Base-by-base conservation (phyloP, 1,140 invertebrate genomes). In the Eupeodes corollae region DNA sequence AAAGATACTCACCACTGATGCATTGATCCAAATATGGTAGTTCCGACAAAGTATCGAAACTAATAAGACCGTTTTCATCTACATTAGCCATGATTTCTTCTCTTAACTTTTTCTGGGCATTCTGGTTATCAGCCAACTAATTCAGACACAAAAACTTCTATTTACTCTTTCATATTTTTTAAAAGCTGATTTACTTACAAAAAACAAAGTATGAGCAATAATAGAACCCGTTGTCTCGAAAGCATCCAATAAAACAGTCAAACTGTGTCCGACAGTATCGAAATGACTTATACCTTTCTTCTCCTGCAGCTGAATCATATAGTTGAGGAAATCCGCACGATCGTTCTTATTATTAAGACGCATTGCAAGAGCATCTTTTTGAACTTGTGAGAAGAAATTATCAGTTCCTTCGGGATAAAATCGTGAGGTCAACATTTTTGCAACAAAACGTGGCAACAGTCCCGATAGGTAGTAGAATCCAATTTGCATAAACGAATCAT, bases 201-300 rank as follows among this genome's bases (percentile, higher is more conserved):
- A 52, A 34, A 62, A 65, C 1, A 65, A 46, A 37, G 59, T 41
- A 49, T 63, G 60, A 19, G 57, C 55, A 18, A 61, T 53, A n/a
- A 54, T 54, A 6, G 52, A 58, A 0, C 44, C 52, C 0, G 61
- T 55, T 0, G 79, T 79, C 44, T 82, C 79, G 48, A 73, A 81
- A 39, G 78, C 78, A 49, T 77, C 78, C 31, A 77, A 41, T 30
- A 76, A 69, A 39, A 78, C 73, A 0, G 72, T 56, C 6, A 74
- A 53, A 3, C 71, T 66, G 59, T 75, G 68, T 0, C 72, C 70
- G 16, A 78, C 64, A 9, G 86, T 68, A 51, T 80, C 74, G 16
- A 77, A 70, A 1, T 76, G 74, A 0, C 60, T 61, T n/a, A 76
- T 68, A 47, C 67, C 62, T 57, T 57, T 64, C 44, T 59, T 68